phyloP scores from a whole-genome alignment of 2,888 invertebrate genomes.

The Ennomos fuscantarius region DNA sequence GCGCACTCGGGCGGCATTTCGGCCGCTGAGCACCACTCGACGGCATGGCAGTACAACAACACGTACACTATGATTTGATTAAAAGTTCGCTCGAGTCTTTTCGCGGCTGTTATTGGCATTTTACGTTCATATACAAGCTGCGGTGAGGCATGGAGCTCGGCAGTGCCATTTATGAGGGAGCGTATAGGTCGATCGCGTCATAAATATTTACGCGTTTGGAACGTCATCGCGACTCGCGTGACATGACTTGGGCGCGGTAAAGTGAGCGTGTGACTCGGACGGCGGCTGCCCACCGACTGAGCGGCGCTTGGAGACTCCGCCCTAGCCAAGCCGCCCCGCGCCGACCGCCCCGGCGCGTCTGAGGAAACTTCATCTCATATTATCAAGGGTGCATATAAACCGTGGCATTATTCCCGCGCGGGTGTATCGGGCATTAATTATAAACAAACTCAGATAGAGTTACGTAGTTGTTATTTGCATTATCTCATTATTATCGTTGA shows the following conservation, averaged over 20 bases:
- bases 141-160: constrained; percentile 68
- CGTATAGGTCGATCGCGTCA: constrained; percentile 75
- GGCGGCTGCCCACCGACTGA: constrained; percentile 84
- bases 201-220: constrained; percentile 77
- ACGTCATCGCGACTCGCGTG: constrained; percentile 79
- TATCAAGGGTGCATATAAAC: constrained; percentile 82
- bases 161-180: constrained; percentile 78
- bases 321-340: constrained; percentile 72
- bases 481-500: constrained; percentile 43
- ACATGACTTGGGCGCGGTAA: constrained; percentile 57
- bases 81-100: constrained; percentile 81
- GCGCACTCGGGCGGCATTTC: constrained; percentile 89
- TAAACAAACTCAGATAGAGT: constrained; percentile 70
- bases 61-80: constrained; percentile 80
- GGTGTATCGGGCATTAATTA: constrained; percentile 75
- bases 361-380: constrained; percentile 82
- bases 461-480: constrained; percentile 49
- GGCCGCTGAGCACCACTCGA: constrained; percentile 70
- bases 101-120: constrained; percentile 80
- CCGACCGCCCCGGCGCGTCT: constrained; percentile 72
- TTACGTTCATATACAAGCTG: constrained; percentile 70
- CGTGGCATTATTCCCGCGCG: constrained; percentile 77
- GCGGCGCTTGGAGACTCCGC: constrained; percentile 71
- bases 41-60: constrained; percentile 78
- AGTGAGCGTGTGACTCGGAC: constrained; percentile 63